phyloP scores from a whole-genome alignment of 2,113 vertebrate genomes.

The Thomomys bottae region DNA sequence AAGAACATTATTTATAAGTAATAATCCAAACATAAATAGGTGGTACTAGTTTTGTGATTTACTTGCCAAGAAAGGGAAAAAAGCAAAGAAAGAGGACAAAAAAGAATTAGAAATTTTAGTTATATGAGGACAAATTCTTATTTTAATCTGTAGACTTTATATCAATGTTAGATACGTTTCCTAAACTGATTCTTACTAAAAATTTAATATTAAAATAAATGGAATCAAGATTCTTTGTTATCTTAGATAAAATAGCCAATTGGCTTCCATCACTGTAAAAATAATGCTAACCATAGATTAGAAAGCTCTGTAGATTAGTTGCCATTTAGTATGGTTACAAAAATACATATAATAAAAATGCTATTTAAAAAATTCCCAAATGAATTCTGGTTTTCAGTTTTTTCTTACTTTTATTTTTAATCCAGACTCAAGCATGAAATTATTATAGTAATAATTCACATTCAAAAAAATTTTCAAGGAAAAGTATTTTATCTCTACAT shows the following conservation, averaged over 20 bases:
- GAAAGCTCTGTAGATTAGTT: background rate
- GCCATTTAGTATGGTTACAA: background rate
- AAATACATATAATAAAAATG: background rate
- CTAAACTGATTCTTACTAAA: background rate
- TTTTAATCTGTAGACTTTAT: background rate
- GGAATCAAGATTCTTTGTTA: background rate
- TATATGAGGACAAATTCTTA: background rate
- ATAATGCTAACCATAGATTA: background rate
- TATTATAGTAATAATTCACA: background rate
- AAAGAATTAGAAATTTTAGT: background rate
- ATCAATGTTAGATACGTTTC: background rate
- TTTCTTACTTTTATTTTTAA: background rate
- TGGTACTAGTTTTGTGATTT: background rate
- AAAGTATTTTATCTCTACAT: background rate
- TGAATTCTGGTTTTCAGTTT: background rate
- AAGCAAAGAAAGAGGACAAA: constrained; percentile 22
- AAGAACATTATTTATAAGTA: background rate
- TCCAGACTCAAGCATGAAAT: background rate
- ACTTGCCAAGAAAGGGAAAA: background rate
- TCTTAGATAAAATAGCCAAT: background rate
- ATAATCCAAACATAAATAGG: background rate
- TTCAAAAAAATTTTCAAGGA: background rate
- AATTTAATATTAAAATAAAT: background rate
- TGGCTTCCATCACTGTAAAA: background rate
- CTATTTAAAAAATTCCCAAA: background rate